Conservation (phyloP, 2,888 invertebrate species). For the Rapana venosa region DNA sequence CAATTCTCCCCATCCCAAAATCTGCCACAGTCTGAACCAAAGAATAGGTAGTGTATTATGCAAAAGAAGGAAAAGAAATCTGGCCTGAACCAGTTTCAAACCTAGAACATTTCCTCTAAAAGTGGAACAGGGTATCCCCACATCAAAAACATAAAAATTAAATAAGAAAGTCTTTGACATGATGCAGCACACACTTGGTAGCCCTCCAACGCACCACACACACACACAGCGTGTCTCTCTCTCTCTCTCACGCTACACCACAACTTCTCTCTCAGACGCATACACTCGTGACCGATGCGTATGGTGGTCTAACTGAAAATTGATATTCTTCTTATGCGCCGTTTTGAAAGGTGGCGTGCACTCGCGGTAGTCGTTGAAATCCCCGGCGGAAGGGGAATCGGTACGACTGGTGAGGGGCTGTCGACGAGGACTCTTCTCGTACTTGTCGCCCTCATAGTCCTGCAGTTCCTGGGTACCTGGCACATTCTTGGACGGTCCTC, state of each 20-base stretch:
- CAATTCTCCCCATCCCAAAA: too few species aligned
- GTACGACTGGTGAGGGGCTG: conserved; percentile 50
- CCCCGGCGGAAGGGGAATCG: conserved; percentile 57
- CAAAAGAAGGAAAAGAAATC: too few species aligned
- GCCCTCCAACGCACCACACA: too few species aligned
- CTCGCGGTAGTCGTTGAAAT: conserved; percentile 66
- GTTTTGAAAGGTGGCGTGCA: conserved; percentile 61
- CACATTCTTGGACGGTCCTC: conserved; percentile 59
- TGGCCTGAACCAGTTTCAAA: background rate
- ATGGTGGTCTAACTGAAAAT: conserved; percentile 66
- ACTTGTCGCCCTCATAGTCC: conserved; percentile 78
- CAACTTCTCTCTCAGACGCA: conserved; percentile 65
- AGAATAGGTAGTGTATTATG: too few species aligned
- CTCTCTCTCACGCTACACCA: conserved; percentile 63
- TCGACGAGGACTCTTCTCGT: conserved; percentile 69
- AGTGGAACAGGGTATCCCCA: background rate
- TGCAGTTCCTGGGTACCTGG: conserved; percentile 81
- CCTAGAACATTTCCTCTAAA: background rate
- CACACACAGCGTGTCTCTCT: background rate
- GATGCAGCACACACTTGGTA: too few species aligned
- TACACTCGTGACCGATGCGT: conserved; percentile 60
- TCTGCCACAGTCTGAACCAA: too few species aligned
- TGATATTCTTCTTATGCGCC: conserved; percentile 69
- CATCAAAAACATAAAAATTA: background rate
- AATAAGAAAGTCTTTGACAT: too few species aligned